Conservation (phyloP, 2,113 vertebrate genomes). For the Lophotis ruficrista region DNA sequence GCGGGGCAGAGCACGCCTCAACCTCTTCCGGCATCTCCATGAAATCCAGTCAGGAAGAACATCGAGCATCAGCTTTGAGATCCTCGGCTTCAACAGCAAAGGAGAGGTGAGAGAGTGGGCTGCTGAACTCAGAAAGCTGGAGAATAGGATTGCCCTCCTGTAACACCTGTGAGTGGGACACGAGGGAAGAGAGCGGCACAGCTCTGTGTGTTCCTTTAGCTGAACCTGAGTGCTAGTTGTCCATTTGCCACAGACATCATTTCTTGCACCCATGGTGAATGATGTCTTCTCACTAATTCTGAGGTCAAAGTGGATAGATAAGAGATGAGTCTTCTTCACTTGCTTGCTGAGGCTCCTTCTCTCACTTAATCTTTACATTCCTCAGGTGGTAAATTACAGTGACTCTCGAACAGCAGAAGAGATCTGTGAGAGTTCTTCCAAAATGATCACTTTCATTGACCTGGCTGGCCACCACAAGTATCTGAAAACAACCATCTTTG, state of each 20-base stretch:
- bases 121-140: neutral
- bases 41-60: conserved; percentile 98
- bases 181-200: neutral
- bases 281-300: neutral
- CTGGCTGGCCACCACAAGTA: conserved; percentile 98
- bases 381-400: conserved; percentile 97
- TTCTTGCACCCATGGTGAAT: neutral
- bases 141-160: neutral
- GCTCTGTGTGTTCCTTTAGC: neutral
- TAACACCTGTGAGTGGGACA: neutral
- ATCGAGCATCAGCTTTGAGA: conserved; percentile 99
- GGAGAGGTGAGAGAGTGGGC: conserved; percentile 84
- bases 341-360: neutral
- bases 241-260: neutral
- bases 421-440: conserved; percentile 98
- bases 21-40: conserved; percentile 97
- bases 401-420: conserved; percentile 96
- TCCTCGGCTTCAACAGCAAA: conserved; percentile 97
- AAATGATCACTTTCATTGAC: conserved; percentile 99
- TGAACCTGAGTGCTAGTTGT: neutral
- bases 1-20: conserved; percentile 92
- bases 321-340: neutral
- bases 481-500: conserved; percentile 97
- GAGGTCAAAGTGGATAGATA: neutral
- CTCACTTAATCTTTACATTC: neutral